phyloP scores from a whole-genome alignment of 35 echinoderm and acorn worm genomes.

The Heliocidaris erythrogramma region DNA sequence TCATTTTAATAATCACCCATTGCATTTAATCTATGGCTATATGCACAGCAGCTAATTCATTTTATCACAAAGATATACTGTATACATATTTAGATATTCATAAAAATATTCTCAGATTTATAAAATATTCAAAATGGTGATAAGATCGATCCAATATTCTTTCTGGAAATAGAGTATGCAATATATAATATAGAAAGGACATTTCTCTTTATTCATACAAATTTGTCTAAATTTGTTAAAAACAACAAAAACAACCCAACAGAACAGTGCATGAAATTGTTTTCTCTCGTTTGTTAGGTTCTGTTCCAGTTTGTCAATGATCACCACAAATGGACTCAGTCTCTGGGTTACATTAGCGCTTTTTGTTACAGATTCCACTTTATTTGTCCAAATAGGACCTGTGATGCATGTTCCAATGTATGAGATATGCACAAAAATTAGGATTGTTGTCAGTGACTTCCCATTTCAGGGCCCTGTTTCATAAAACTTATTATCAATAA shows the following conservation, averaged over 20 bases:
- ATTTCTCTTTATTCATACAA: too few relatives aligned
- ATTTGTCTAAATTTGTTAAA: too few relatives aligned
- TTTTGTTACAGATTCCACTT: too few relatives aligned
- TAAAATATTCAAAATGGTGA: background rate
- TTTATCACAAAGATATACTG: background rate
- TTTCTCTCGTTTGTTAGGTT: background rate
- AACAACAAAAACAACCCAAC: background rate
- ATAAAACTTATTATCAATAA: too few relatives aligned
- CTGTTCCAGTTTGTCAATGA: too few relatives aligned
- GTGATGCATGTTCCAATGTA: too few relatives aligned
- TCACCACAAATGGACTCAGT: too few relatives aligned
- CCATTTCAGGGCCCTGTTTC: too few relatives aligned
- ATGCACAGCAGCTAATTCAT: background rate
- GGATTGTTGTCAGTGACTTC: too few relatives aligned
- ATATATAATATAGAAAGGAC: background rate
- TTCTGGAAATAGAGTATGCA: background rate
- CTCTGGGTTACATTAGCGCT: too few relatives aligned
- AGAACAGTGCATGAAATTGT: background rate
- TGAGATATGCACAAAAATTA: too few relatives aligned
- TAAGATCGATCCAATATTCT: background rate
- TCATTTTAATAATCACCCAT: background rate
- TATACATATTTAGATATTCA: background rate
- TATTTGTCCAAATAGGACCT: too few relatives aligned
- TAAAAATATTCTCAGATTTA: background rate
- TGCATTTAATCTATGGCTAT: slow-evolving; percentile 2